Evolutionary conservation across 2,113 vertebrate species (phyloP), one percentile per base, ranked within the genome.

Genomic region (Patagioenas fasciata): DNA sequence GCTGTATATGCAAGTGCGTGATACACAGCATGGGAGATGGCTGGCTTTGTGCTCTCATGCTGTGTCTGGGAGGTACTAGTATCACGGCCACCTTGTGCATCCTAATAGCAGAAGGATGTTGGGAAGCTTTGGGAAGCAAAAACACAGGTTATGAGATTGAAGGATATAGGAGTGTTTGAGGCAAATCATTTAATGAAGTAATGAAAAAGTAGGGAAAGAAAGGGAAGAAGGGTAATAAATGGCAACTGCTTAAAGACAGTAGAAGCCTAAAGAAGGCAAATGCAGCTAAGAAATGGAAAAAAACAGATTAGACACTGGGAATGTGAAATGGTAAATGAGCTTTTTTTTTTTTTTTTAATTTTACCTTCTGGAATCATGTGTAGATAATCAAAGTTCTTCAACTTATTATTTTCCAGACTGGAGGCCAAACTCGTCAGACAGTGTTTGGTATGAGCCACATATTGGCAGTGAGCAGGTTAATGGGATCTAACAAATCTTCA

Each of bases 381-480:
- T 5, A 84, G 65, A 34, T 51, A 88, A 88, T 93, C 48, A 44
- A 69, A 72, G 23, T 67, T 81, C 65, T 72, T 90, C 64, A 15
- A 40, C 40, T 80, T 74, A 10, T 24, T 73, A 48, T 93, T 96
- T 94, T 95, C 88, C 77, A 90, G 60, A 56, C 23, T 69, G 66
- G 47, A 71, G 15, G n/a, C 75, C 82, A 90, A 80, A 93, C n/a
- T 91, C 42, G 70, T 90, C 54, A 77, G 83, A 70, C 85, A 32
- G 13, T 66, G 53, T 36, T 79, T 84, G 48, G 19, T 40, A 84
- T 69, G 34, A 96, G 20, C 31, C 48, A 58, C 15, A 28, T 67
- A 65, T 48, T 86, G 88, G 82, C 93, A 87, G 32, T 1, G 23
- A 84, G 73, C 44, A 79, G 83, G 85, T 95, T 90, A 96, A 95